Conservation (phyloP, 2,888 invertebrate species). For the Anthophora plumipes region DNA sequence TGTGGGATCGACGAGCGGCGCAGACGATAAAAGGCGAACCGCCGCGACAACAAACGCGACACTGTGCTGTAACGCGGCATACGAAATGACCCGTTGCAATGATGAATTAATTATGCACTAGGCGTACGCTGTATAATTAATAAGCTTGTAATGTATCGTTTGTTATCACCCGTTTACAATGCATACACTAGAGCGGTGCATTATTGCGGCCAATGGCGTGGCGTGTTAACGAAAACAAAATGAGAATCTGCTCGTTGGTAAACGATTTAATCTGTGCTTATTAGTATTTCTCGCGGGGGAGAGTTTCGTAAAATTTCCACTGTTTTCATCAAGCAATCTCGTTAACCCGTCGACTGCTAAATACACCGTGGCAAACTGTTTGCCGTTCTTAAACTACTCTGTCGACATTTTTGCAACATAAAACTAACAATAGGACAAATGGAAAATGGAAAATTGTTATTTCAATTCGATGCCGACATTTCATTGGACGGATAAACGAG, state of each 20-base stretch:
- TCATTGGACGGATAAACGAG: no score
- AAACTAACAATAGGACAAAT: no score
- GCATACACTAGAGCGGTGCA: not conserved
- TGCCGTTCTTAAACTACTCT: no score
- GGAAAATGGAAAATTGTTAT: no score
- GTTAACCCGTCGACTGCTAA: not conserved
- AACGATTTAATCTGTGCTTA: not conserved
- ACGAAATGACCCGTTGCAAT: conserved; percentile 27
- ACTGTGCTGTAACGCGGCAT: not conserved
- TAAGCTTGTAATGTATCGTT: conserved; percentile 31
- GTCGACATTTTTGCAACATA: no score
- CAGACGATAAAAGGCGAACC: conserved; percentile 15
- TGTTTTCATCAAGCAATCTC: not conserved
- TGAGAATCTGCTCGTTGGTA: not conserved
- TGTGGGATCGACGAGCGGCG: not conserved
- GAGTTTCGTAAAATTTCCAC: not conserved
- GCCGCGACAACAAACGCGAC: not conserved
- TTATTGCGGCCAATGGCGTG: not conserved
- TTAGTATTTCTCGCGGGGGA: not conserved
- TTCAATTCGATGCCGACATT: no score
- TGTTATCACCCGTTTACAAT: conserved; percentile 39
- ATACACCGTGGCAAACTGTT: no score
- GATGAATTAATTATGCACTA: conserved; percentile 48
- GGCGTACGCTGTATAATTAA: conserved; percentile 50
- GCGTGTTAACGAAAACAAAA: conserved; percentile 15